Evolutionary conservation across 2,113 vertebrate genomes (phyloP), one percentile per base, ranked within the genome.

Genomic region (Sinocyclocheilus maitianheensis): DNA sequence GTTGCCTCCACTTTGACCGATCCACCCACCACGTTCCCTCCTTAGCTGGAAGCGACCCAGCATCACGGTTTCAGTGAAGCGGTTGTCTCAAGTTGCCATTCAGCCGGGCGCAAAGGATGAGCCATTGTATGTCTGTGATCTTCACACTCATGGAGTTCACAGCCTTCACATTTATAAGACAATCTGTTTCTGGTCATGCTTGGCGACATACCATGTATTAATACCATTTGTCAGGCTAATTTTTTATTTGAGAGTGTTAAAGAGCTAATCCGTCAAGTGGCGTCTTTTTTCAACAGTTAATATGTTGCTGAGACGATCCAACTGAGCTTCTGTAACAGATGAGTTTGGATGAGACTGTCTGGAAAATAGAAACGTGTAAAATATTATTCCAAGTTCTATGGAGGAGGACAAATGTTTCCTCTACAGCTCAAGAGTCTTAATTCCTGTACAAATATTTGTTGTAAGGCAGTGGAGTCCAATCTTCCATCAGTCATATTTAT

Each of bases 321-420:
- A 81, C 67, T 37, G 60, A 72, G 58, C 40, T 24, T 77, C 24
- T 24, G 62, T 79, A 67, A 86, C 20, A 55, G 80, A 78, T 88
- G 75, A 74, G 76, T 76, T 84, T 55, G 69, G 67, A 81, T 76
- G 51, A 62, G 40, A 62, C 75, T 63, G 72, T 86, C 67, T 81
- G 62, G 71, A 65, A 85, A 87, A 46, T 53, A 37, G 43, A 77
- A 60, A 37, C 3, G 72, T 85, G 55, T 78, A 72, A 60, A 85
- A 62, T 85, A 69, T 85, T 85, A 37, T 85, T 88, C 83, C 81
- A 87, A 87, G 63, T 55, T 22, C 75, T 48, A 30, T 43, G 60
- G 78, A 81, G 62, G 53, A 65, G 71, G 85, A 87, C 72, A 87
- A 87, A 87, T 87, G 71, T 37, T 87, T 83, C 72, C 80, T 69